Percentiles rank a stretch among this genome's conserved stretches.
These are phyloP conservation scores for Cygnus atratus DNA, from an alignment of 2,113 vertebrate genomes.

Conservation along the genomic window DNA sequence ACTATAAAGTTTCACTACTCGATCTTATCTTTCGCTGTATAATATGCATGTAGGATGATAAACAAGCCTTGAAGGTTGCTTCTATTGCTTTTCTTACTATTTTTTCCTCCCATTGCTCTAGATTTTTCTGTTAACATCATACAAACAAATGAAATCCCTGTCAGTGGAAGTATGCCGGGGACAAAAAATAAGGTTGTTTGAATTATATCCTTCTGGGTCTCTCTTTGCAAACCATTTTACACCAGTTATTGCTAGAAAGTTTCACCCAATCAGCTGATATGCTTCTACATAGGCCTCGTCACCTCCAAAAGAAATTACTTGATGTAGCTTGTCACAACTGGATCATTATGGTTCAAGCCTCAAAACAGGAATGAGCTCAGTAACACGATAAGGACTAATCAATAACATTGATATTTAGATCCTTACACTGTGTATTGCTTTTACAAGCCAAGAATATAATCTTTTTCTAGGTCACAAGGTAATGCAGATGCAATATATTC, in stretches of 20 bases:
- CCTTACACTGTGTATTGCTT: background rate
- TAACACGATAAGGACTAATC: conserved; percentile 27
- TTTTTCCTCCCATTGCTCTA: background rate
- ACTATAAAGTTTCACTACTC: background rate
- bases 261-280: background rate
- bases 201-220: background rate
- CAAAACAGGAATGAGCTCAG: background rate
- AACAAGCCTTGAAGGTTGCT: background rate
- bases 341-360: conserved; percentile 22
- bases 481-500: background rate
- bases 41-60: background rate
- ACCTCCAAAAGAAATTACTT: too few species aligned
- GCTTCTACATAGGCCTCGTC: background rate
- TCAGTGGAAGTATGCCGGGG: background rate
- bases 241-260: background rate
- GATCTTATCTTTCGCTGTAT: background rate
- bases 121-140: background rate
- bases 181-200: background rate
- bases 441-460: background rate
- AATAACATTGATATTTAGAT: conserved; percentile 43
- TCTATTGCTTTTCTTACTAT: background rate
- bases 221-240: background rate
- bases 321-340: background rate
- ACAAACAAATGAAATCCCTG: background rate
- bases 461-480: background rate